Evolutionary conservation across 2,888 invertebrate species (phyloP), one percentile per base, ranked within the genome.

Genomic region (Myathropa florea): DNA sequence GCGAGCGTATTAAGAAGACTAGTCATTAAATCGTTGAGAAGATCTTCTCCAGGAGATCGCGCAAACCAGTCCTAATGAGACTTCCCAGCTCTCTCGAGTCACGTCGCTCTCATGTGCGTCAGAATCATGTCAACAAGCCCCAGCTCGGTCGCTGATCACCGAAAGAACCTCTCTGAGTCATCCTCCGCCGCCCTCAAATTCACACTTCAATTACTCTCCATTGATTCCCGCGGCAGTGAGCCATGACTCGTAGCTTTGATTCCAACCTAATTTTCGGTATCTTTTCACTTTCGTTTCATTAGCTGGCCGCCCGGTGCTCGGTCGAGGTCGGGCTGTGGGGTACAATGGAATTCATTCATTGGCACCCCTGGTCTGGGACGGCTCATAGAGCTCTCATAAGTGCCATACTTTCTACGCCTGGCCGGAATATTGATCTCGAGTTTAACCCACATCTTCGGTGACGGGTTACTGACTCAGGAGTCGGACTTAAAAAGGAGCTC

Each of bases 261-360:
- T 55, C 18, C 63, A 55, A 64, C 33, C 36, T 53, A 33, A 63
- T 63, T 72, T 63, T 24, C 30, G 53, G 46, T 61, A 23, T 10
- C n/a, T 4, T 72, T 73, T 73, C 73, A 73, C 73, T 73, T 73
- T 73, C 73, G 53, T 64, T 64, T 55, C 33, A 59, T 59, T 59
- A 70, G 18, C 24, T 57, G 21, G 18, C 12, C 18, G 18, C 23
- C 12, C 18, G 18, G 14, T 59, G 14, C 14, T 23, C 24, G 2
- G 14, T 57, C 23, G 10, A 12, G 14, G 4, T 33, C 30, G n/a
- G 9, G n/a, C n/a, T n/a, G n/a, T n/a, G n/a, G n/a, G n/a, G n/a
- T n/a, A n/a, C 33, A 73, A 24, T 53, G 21, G 63, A 36, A 46
- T 18, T 18, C 46, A 46, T 46, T 18, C 46, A 46, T 46, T 7